A percentile compares a stretch with the other conserved stretches of the same genome.
These are phyloP conservation scores for Drosophila peninsularis DNA, from an alignment of 2,888 invertebrate species.

Conservation along the genomic window DNA sequence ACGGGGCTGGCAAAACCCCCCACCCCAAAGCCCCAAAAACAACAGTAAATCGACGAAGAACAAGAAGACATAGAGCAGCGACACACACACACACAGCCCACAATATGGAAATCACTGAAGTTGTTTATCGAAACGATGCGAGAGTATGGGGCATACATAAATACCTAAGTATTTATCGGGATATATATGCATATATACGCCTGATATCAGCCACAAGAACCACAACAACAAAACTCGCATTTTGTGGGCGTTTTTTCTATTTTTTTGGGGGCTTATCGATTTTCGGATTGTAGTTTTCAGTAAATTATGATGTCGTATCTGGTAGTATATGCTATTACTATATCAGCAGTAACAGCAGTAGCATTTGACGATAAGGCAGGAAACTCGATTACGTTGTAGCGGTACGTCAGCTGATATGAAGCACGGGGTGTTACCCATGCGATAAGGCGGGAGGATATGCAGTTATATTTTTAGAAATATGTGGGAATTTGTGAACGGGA, in stretches of 20 bases:
- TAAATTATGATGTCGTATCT: constrained; percentile 10
- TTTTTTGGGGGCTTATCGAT: constrained; percentile 33
- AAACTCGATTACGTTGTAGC: constrained; percentile 12
- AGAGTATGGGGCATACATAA: constrained; percentile 21
- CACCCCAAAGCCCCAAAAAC: neutral
- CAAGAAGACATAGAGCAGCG: constrained; percentile 14
- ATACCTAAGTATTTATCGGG: constrained; percentile 30
- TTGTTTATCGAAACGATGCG: constrained; percentile 42
- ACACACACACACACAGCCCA: neutral
- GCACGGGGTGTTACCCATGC: constrained; percentile 2
- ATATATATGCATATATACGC: neutral
- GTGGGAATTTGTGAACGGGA: neutral
- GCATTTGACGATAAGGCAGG: constrained; percentile 18
- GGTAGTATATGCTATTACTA: neutral
- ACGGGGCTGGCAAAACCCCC: constrained; percentile 9
- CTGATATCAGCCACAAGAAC: constrained; percentile 17
- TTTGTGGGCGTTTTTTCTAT: constrained; percentile 36
- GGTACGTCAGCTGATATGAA: neutral
- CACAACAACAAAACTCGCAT: constrained; percentile 2
- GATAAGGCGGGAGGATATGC: constrained; percentile 21
- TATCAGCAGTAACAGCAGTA: constrained; percentile 1
- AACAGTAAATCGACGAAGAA: constrained; percentile 8
- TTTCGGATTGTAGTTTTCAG: constrained; percentile 14
- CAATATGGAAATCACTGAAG: constrained; percentile 62
- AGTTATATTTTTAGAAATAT: neutral